These are phyloP conservation scores for Diacarnus erythraeanus DNA, from an alignment of 37 sponge, comb jelly and placozoan genomes.

Conservation along the genomic window DNA sequence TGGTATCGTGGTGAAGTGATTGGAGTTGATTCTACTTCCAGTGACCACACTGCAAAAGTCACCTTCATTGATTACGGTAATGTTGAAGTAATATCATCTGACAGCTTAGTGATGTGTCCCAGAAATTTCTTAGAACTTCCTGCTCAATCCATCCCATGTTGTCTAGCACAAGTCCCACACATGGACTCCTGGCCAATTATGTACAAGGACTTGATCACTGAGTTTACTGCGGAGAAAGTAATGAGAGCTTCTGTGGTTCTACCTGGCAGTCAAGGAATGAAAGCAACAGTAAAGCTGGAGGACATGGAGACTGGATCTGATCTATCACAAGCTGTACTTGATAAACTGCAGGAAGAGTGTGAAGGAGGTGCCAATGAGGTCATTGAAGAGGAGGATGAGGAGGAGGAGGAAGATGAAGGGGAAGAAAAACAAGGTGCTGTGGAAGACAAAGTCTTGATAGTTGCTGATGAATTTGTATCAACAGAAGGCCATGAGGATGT, in stretches of 20 bases:
- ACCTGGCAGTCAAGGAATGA: slow-evolving; percentile 58
- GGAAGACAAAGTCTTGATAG: not conserved
- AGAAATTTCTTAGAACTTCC: slow-evolving; percentile 66
- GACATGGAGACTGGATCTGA: slow-evolving; percentile 34
- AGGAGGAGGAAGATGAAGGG: not conserved
- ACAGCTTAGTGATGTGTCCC: slow-evolving; percentile 54
- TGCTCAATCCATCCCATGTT: slow-evolving; percentile 70
- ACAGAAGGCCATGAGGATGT: no score
- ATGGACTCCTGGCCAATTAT: slow-evolving; percentile 56
- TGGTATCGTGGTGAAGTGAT: slow-evolving; percentile 78
- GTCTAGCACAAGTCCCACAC: slow-evolving; percentile 62
- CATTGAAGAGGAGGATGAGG: slow-evolving; percentile 10
- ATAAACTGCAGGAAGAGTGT: slow-evolving; percentile 69
- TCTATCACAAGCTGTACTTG: slow-evolving; percentile 41
- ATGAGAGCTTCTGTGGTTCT: slow-evolving; percentile 58
- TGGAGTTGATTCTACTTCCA: slow-evolving; percentile 3
- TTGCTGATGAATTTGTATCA: slow-evolving; percentile 3
- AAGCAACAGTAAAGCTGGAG: slow-evolving; percentile 31
- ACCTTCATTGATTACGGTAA: slow-evolving; percentile 81
- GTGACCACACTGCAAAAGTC: slow-evolving; percentile 27
- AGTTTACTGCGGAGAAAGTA: slow-evolving; percentile 13
- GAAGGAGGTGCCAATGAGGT: slow-evolving; percentile 35
- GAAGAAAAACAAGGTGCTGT: not conserved
- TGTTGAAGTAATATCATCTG: slow-evolving; percentile 31
- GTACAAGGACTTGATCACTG: slow-evolving; percentile 45